Evolutionary conservation across 2,888 invertebrate genomes (phyloP).

Genomic region (Synanthedon andrenaeformis): DNA sequence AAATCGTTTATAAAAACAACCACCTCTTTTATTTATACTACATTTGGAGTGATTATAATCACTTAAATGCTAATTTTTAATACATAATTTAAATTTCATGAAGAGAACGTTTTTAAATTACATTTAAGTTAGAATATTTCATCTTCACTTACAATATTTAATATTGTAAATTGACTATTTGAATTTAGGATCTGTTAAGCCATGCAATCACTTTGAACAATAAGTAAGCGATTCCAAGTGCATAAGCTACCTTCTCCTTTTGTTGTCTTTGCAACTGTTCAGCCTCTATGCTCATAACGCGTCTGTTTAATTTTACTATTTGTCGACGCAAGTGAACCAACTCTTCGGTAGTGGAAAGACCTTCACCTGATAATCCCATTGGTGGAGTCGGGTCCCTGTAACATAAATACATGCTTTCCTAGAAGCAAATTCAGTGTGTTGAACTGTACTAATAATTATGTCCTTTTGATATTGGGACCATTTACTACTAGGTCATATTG

Average conservation of each 20-base stretch:
- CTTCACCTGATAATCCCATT: conserved; percentile 70
- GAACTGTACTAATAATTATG: too few relatives aligned
- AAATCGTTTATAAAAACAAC: conserved; percentile 31
- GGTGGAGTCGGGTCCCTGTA: conserved; percentile 78
- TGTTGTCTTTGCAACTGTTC: conserved; percentile 87
- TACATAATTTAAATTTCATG: conserved; percentile 28
- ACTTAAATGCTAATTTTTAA: conserved; percentile 4
- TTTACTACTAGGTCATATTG: too few relatives aligned
- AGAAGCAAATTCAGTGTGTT: neutral
- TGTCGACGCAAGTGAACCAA: conserved; percentile 85
- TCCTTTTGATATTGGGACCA: too few relatives aligned
- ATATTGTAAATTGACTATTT: conserved; percentile 21
- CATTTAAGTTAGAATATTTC: conserved; percentile 31
- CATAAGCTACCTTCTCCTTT: conserved; percentile 87
- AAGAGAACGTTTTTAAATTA: conserved; percentile 30
- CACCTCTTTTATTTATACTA: conserved; percentile 34
- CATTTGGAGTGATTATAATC: conserved; percentile 19
- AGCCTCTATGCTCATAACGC: conserved; percentile 88
- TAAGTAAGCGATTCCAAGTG: conserved; percentile 86
- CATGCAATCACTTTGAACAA: conserved; percentile 87
- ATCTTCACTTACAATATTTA: conserved; percentile 37
- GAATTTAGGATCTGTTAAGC: conserved; percentile 70
- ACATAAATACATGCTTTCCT: conserved; percentile 6
- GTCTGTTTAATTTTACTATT: conserved; percentile 86
- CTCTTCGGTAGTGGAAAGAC: conserved; percentile 81